These are phyloP conservation scores for Gadus macrocephalus DNA, from an alignment of 2,113 vertebrate species.

Conservation along the genomic window DNA sequence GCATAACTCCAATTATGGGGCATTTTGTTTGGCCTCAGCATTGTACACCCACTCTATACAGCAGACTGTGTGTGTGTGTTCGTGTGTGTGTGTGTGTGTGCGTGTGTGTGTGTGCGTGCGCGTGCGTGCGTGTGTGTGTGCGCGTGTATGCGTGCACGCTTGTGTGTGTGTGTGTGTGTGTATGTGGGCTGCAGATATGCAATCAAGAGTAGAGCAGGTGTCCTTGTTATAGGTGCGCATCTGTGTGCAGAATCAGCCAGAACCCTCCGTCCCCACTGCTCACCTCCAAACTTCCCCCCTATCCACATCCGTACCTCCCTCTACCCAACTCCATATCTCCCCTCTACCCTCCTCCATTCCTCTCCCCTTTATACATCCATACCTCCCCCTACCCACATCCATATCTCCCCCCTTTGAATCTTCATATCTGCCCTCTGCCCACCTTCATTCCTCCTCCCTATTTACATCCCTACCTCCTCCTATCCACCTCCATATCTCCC, in stretches of 20 bases:
- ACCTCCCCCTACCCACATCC: too few relatives aligned
- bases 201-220: slow-evolving; percentile 57
- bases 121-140: slow-evolving; percentile 2
- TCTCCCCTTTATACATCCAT: too few relatives aligned
- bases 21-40: slow-evolving; percentile 23
- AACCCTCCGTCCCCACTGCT: slow-evolving; percentile 23
- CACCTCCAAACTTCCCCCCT: too few relatives aligned
- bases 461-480: too few relatives aligned
- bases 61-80: slow-evolving; percentile 1
- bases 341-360: too few relatives aligned
- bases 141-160: slow-evolving; percentile 16
- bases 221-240: slow-evolving; percentile 63
- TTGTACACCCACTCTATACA: too few relatives aligned
- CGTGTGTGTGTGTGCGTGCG: neutral
- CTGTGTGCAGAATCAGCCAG: slow-evolving; percentile 49
- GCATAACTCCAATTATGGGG: slow-evolving; percentile 50
- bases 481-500: too few relatives aligned
- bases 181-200: slow-evolving; percentile 48
- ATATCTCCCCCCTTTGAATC: too few relatives aligned
- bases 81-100: slow-evolving; percentile 13
- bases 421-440: too few relatives aligned
- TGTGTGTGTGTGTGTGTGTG: slow-evolving; percentile 28
- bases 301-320: too few relatives aligned
- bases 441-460: too few relatives aligned
- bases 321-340: too few relatives aligned